Evolutionary conservation across 2,113 vertebrate genomes (phyloP), one percentile per base, ranked within the genome.

Genomic region (Setophaga coronata): DNA sequence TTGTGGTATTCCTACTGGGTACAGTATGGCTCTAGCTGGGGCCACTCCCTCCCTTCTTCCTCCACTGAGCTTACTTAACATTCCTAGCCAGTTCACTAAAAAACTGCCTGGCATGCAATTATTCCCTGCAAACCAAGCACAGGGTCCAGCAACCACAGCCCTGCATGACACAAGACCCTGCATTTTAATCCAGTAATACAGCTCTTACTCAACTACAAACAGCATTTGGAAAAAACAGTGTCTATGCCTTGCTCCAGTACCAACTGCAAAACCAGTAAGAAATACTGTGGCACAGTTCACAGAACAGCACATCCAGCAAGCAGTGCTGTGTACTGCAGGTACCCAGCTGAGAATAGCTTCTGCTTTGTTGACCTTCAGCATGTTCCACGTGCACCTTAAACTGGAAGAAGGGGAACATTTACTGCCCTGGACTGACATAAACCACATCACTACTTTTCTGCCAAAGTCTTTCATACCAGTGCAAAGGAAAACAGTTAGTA

Each of bases 241-340:
- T 38, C 28, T 17, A 5, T 42, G 51, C 26, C 56, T 62, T 34
- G 9, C 64, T 78, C 43, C 77, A 81, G 36, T 20, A 83, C 2
- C 45, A 54, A 7, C 7, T 57, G 43, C 69, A 70, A 81, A 82
- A 34, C n/a, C 33, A 47, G 23, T 18, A 26, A 26, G 31, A 77
- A 82, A 70, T 33, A 42, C 0, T 9, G 42, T 69, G 58, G 50
- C 40, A 64, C 50, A 53, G n/a, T 18, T 73, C 65, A 61, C 51
- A 54, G 48, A 45, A n/a, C 0, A 1, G 14, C 36, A 60, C 18
- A 18, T 24, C 42, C 85, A 94, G 81, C 53, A 73, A 57, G 51
- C 69, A 77, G 23, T 8, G 45, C 48, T 42, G 62, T 3, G 0
- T 67, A 36, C 58, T 0, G 0, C 51, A 72, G n/a, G 77, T 25